A percentile compares a stretch with the other conserved stretches of the same genome.
Evolutionary conservation across 2,113 vertebrate genomes (phyloP).

Genomic region (Phalacrocorax brasilianus): DNA sequence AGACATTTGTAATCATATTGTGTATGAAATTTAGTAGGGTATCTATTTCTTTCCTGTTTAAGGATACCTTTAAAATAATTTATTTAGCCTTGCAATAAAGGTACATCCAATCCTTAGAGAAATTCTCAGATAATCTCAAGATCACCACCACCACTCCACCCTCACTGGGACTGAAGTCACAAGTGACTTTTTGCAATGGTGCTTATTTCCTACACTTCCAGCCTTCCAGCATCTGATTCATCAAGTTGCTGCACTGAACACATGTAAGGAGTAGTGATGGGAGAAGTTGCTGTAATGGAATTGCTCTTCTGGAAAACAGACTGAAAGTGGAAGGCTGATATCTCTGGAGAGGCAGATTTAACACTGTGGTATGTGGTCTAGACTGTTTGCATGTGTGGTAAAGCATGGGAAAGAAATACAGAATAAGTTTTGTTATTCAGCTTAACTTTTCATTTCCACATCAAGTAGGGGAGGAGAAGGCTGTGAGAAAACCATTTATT

Average conservation of each 20-base stretch:
- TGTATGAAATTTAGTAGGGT: not conserved
- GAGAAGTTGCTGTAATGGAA: not conserved
- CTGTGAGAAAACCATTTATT: not conserved
- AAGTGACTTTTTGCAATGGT: not conserved
- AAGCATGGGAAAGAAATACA: not conserved
- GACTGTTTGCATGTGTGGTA: constrained; percentile 1
- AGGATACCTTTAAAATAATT: not conserved
- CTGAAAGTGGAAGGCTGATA: not conserved
- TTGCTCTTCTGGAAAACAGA: not conserved
- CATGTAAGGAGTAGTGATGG: not conserved
- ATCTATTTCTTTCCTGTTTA: not conserved
- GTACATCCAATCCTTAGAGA: not conserved
- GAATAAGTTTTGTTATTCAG: not conserved
- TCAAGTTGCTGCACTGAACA: not conserved
- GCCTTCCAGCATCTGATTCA: not conserved
- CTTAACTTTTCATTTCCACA: constrained; percentile 9
- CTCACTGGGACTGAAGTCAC: not conserved
- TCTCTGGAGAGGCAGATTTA: constrained; percentile 9
- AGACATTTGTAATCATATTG: not conserved
- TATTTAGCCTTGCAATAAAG: not conserved
- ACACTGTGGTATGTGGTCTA: constrained; percentile 4
- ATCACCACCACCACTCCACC: not conserved
- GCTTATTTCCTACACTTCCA: not conserved
- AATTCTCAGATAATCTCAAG: not conserved
- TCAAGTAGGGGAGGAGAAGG: not conserved